Conservation (phyloP, 2,797 vertebrate species). For the Dromococcyx pavoninus region DNA sequence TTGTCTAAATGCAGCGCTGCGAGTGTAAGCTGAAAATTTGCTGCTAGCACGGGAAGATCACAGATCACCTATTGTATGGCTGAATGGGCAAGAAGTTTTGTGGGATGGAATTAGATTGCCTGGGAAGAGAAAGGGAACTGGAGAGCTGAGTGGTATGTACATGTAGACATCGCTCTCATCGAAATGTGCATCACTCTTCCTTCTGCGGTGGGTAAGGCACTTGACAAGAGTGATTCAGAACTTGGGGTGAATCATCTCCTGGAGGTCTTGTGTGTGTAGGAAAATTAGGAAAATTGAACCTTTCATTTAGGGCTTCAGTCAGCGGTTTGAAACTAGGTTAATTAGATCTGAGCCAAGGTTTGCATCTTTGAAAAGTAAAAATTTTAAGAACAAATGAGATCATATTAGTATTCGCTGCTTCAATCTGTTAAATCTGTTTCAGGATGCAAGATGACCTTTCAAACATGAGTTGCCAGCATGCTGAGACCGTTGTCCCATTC, state of each 20-base stretch:
- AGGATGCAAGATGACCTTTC: not conserved
- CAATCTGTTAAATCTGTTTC: accelerated
- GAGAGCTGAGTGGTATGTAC: not conserved
- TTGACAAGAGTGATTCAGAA: not conserved
- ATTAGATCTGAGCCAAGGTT: not conserved
- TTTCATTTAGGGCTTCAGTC: not conserved
- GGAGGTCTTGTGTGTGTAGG: not conserved
- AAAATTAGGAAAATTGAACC: not conserved
- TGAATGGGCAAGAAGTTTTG: not conserved
- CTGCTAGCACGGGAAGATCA: not conserved
- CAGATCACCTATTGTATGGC: not conserved
- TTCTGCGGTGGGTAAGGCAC: not conserved
- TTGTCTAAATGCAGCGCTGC: not conserved
- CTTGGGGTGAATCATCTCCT: not conserved
- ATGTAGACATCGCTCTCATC: not conserved
- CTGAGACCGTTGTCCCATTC: not conserved
- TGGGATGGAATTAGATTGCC: not conserved
- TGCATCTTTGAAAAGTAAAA: not conserved
- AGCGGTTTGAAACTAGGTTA: not conserved
- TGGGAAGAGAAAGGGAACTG: not conserved
- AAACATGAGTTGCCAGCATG: accelerated
- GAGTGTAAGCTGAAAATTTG: not conserved
- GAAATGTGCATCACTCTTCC: not conserved
- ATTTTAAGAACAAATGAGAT: not conserved
- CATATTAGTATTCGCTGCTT: not conserved